Evolutionary conservation across 2,797 vertebrate genomes (phyloP).

Genomic region (Manis pentadactyla): DNA sequence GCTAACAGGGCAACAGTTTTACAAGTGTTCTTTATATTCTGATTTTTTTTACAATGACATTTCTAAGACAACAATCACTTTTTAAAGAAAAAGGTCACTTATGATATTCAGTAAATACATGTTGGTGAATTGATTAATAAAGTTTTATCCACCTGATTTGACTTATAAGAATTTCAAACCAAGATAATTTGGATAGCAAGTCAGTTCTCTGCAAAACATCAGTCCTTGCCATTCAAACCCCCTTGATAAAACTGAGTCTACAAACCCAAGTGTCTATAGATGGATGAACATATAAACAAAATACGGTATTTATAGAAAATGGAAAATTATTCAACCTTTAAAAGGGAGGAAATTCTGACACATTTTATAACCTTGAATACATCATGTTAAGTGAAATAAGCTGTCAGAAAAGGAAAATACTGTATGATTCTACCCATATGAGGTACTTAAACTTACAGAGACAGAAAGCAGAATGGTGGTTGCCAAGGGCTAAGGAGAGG

Average conservation of each 20-base stretch:
- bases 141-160: not conserved
- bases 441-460: not conserved
- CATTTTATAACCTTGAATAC: not conserved
- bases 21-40: not conserved
- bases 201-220: not conserved
- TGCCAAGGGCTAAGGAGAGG: not conserved
- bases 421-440: not conserved
- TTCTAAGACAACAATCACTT: constrained; percentile 16
- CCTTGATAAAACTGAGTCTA: not conserved
- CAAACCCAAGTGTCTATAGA: not conserved
- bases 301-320: not conserved
- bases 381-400: not conserved
- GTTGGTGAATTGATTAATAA: not conserved
- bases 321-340: not conserved
- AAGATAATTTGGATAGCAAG: not conserved
- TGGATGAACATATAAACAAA: not conserved
- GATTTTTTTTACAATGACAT: not conserved
- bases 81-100: not conserved
- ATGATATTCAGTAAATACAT: not conserved
- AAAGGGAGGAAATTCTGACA: constrained; percentile 25
- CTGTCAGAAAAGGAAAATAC: not conserved
- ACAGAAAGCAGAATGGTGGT: not conserved
- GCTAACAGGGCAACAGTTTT: constrained; percentile 1
- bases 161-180: constrained; percentile 5
- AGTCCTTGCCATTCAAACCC: not conserved